Percentiles rank a stretch among this genome's conserved stretches.
Evolutionary conservation across 1,140 invertebrate genomes (phyloP).

Genomic region (Apocrypta bakeri): DNA sequence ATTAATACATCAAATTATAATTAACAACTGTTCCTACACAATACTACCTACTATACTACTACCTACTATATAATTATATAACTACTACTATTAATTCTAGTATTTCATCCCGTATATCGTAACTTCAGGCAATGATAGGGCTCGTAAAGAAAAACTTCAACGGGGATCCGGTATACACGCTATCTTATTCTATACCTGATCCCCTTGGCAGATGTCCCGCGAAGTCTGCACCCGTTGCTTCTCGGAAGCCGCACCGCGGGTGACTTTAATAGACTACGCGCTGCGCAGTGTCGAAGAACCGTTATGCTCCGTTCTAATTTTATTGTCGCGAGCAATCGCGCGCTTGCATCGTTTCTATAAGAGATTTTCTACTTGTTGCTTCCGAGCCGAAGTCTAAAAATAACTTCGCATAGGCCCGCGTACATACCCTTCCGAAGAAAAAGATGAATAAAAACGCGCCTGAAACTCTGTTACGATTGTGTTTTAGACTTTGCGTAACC

Average conservation of each 20-base stretch:
- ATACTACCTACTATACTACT: no score
- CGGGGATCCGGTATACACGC: no score
- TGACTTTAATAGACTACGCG: not conserved
- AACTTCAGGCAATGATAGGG: no score
- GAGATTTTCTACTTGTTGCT: constrained; percentile 29
- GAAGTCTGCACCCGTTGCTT: not conserved
- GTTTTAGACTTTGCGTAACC: not conserved
- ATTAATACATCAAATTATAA: no score
- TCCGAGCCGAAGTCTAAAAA: not conserved
- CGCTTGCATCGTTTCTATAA: not conserved
- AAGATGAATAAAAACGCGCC: not conserved
- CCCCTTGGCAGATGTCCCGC: constrained; percentile 10
- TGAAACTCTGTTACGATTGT: not conserved
- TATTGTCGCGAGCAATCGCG: constrained; percentile 6
- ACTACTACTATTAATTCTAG: no score
- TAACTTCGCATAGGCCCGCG: not conserved
- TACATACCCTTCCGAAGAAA: not conserved
- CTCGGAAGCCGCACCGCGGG: not conserved
- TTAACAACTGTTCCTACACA: no score
- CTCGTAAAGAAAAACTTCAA: not conserved
- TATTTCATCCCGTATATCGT: no score
- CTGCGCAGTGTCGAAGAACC: not conserved
- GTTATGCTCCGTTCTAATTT: constrained; percentile 22
- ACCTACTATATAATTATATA: no score
- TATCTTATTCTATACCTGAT: not conserved